These are phyloP conservation scores for Trichoplusia ni DNA, from an alignment of 1,140 invertebrate genomes.

Conservation along the genomic window DNA sequence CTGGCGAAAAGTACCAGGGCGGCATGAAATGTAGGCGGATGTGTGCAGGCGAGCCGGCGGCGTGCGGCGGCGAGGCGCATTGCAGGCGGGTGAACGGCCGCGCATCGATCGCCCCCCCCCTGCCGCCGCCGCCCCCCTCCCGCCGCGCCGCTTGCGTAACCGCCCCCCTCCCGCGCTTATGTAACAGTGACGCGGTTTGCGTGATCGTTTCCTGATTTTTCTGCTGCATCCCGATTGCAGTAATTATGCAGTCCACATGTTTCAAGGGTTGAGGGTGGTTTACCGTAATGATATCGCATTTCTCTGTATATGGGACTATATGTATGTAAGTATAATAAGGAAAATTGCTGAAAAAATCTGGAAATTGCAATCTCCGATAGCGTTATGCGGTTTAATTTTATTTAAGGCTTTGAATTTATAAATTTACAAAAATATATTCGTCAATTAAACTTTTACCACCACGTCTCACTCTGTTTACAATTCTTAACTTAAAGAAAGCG, in stretches of 20 bases:
- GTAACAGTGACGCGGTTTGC: conserved; percentile 67
- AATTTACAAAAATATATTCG: too few relatives aligned
- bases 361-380: too few relatives aligned
- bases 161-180: conserved; percentile 60
- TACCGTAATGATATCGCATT: not conserved
- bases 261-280: not conserved
- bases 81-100: conserved; percentile 78
- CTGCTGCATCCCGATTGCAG: conserved; percentile 24
- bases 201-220: conserved; percentile 59
- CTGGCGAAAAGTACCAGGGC: conserved; percentile 56
- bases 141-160: conserved; percentile 58
- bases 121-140: conserved; percentile 30
- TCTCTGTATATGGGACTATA: too few relatives aligned
- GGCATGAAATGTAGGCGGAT: conserved; percentile 42
- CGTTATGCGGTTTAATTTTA: too few relatives aligned
- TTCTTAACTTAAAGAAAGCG: too few relatives aligned
- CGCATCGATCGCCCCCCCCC: conserved; percentile 65
- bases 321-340: too few relatives aligned
- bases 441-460: too few relatives aligned
- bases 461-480: too few relatives aligned
- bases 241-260: conserved; percentile 12
- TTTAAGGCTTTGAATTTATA: too few relatives aligned
- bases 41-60: conserved; percentile 44
- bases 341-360: too few relatives aligned
- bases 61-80: conserved; percentile 62